These are phyloP conservation scores for Andrena chrysosceles DNA, from an alignment of 2,888 invertebrate species.

Conservation along the genomic window DNA sequence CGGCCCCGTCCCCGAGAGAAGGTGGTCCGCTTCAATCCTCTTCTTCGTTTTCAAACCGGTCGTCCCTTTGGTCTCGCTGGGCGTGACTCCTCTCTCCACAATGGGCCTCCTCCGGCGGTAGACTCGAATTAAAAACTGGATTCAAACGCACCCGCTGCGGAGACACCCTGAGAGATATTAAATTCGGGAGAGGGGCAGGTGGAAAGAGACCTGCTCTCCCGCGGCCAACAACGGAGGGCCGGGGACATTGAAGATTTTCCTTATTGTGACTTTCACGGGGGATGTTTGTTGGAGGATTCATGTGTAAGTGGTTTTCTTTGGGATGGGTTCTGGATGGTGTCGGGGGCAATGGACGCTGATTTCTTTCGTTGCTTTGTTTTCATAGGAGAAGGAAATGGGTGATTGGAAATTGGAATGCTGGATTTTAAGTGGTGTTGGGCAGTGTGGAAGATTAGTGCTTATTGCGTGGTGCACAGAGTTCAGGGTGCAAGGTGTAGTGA, in stretches of 20 bases:
- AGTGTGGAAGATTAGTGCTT: too few species aligned
- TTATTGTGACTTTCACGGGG: slow-evolving; percentile 21
- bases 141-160: slow-evolving; percentile 39
- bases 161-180: slow-evolving; percentile 27
- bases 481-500: too few species aligned
- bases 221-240: neutral
- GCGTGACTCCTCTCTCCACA: slow-evolving; percentile 8
- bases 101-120: slow-evolving; percentile 20
- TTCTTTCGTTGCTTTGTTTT: neutral
- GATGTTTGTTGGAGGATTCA: slow-evolving; percentile 11
- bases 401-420: too few species aligned
- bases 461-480: too few species aligned
- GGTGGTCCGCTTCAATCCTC: slow-evolving; percentile 57
- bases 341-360: neutral
- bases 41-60: slow-evolving; percentile 36
- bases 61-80: slow-evolving; percentile 32
- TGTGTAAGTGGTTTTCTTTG: neutral
- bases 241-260: slow-evolving; percentile 4
- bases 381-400: neutral
- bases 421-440: too few species aligned
- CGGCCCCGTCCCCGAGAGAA: slow-evolving; percentile 54
- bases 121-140: slow-evolving; percentile 47
- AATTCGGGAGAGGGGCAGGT: slow-evolving; percentile 21
- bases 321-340: neutral
- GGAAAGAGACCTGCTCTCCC: neutral